A percentile compares a stretch with the other conserved stretches of the same genome.
Evolutionary conservation across 2,888 invertebrate species (phyloP).

Genomic region (Drosophila differens): DNA sequence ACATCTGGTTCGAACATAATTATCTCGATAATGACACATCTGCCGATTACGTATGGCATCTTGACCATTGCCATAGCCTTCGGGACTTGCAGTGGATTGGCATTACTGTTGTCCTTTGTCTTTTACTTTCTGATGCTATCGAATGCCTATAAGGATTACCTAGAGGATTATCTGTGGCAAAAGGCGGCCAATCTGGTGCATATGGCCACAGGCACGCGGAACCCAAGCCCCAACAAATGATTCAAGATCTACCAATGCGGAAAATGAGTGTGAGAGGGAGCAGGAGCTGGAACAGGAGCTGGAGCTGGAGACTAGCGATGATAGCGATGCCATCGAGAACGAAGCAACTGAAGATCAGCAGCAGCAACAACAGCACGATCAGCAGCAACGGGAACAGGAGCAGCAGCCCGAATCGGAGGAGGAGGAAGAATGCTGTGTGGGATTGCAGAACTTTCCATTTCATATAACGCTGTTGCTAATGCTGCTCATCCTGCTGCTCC

Average conservation of each 20-base stretch:
- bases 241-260: background rate
- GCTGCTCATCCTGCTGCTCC: slow-evolving; percentile 88
- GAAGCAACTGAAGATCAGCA: slow-evolving; percentile 7
- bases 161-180: slow-evolving; percentile 87
- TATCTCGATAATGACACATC: slow-evolving; percentile 88
- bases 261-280: background rate
- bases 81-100: slow-evolving; percentile 91
- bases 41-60: slow-evolving; percentile 89
- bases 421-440: slow-evolving; percentile 41
- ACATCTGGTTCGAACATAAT: slow-evolving; percentile 85
- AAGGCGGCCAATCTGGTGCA: slow-evolving; percentile 82
- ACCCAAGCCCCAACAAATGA: background rate
- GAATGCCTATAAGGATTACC: slow-evolving; percentile 89
- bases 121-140: slow-evolving; percentile 90
- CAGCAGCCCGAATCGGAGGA: background rate
- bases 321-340: background rate
- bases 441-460: slow-evolving; percentile 87
- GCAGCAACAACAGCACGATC: slow-evolving; percentile 1
- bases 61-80: slow-evolving; percentile 88
- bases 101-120: slow-evolving; percentile 88
- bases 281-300: background rate
- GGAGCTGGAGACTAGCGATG: slow-evolving; percentile 7
- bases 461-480: slow-evolving; percentile 90
- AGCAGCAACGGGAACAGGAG: slow-evolving; percentile 2
- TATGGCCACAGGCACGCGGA: slow-evolving; percentile 4